These are phyloP conservation scores for Torymus texanus DNA, from an alignment of 2,888 invertebrate species.

Conservation along the genomic window DNA sequence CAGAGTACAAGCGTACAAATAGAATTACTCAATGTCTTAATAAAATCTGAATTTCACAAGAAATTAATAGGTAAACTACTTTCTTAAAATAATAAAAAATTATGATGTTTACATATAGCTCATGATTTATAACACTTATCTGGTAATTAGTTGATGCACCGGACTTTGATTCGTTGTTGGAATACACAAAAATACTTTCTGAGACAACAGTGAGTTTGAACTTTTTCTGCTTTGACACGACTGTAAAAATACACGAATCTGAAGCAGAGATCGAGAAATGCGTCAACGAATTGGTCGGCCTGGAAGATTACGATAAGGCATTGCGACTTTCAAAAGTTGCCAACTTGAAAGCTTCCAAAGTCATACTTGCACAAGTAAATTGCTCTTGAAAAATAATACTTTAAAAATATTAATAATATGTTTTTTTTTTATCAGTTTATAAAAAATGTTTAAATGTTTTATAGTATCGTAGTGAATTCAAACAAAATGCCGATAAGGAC, in stretches of 20 bases:
- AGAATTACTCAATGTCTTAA: constrained; percentile 77
- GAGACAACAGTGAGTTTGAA: constrained; percentile 78
- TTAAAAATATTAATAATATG: too few relatives aligned
- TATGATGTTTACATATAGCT: not conserved
- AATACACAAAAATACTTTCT: constrained; percentile 79
- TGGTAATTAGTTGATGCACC: constrained; percentile 67
- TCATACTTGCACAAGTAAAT: constrained; percentile 70
- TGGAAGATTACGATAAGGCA: constrained; percentile 78
- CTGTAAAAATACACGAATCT: constrained; percentile 76
- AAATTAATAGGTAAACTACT: constrained; percentile 64
- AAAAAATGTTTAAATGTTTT: constrained; percentile 34
- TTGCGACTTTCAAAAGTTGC: constrained; percentile 77
- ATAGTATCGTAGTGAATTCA: constrained; percentile 71
- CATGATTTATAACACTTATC: not conserved
- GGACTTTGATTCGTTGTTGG: constrained; percentile 74
- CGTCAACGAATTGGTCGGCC: constrained; percentile 77
- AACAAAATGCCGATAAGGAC: constrained; percentile 75
- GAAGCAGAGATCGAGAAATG: constrained; percentile 77
- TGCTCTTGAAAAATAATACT: not conserved
- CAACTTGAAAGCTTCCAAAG: constrained; percentile 64
- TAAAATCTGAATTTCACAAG: constrained; percentile 64
- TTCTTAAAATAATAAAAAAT: not conserved
- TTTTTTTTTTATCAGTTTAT: too few relatives aligned
- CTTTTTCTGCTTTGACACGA: constrained; percentile 76
- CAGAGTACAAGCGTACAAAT: constrained; percentile 81